Base-by-base conservation (phyloP, 2,797 vertebrate genomes). In the Peromyscus attwateri region DNA sequence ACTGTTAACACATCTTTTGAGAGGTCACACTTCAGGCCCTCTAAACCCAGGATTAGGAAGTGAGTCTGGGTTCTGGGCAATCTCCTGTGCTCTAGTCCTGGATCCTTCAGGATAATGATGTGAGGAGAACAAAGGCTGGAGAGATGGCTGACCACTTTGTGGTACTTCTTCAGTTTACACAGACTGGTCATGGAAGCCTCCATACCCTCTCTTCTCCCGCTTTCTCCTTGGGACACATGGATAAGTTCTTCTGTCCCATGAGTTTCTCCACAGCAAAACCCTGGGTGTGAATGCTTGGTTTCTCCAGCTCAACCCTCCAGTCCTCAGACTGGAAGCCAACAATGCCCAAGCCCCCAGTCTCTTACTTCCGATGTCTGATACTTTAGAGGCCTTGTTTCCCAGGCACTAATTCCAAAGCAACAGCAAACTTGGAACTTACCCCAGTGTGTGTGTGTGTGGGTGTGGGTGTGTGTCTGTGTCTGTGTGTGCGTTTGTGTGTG, bases 351-450 rank as follows among this genome's bases (percentile, higher is more conserved):
- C 21, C 14, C 66, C 55, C 57, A 87, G 60, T 40, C 37, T 94
- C 91, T 68, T 49, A 17, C n/a, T n/a, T 34, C 62, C 77, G 62
- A 84, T 34, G 23, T 16, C 70, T 92, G 34, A 84, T 14, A 25
- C 23, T 77, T 57, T 43, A 11, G 1, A 60, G 70, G 27, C 9
- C 34, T 87, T 88, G 43, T 27, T 1, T 3, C 37, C 34, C n/a
- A 73, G 31, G 83, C 64, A 88, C 12, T 34, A 70, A 79, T 43
- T 62, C 37, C 25, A 95, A 84, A 92, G 68, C 34, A 90, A 77
- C 0, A 88, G 37, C 13, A 95, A 91, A 85, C 25, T 40, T 55
- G 37, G 70, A 52, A 77, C 14, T 71, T 66, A 75, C 3, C 31
- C 81, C 7, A 6, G 12, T 93, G 62, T 80, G 76, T 68, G 7